Conservation (phyloP, 2,113 vertebrate genomes). For the Sylvietta virens region DNA sequence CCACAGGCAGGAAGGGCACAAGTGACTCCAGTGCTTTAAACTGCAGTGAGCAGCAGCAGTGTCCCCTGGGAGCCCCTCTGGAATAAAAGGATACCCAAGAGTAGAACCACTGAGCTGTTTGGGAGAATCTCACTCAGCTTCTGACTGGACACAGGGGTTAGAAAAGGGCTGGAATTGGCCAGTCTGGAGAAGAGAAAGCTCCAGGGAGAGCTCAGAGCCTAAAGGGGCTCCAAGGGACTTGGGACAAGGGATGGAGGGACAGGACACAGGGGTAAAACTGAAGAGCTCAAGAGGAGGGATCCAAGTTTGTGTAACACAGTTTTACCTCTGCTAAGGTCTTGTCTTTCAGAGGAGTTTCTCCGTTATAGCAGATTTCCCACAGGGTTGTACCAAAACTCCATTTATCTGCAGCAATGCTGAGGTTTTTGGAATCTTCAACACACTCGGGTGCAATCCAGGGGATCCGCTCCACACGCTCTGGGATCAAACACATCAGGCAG, state of each 20-base stretch:
- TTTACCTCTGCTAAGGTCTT: slow-evolving; percentile 93
- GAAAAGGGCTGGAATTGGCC: background rate
- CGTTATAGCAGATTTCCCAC: slow-evolving; percentile 98
- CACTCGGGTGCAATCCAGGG: slow-evolving; percentile 98
- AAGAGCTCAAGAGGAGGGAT: background rate
- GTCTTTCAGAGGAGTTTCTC: slow-evolving; percentile 93
- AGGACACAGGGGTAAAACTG: background rate
- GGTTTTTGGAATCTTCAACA: slow-evolving; percentile 79
- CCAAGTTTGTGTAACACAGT: background rate
- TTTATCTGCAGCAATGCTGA: slow-evolving; percentile 91
- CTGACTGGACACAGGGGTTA: background rate
- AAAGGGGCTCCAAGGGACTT: background rate
- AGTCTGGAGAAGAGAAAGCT: background rate
- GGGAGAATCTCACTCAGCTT: background rate
- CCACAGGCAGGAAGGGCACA: background rate
- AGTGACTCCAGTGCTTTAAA: background rate
- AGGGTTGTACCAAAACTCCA: slow-evolving; percentile 98
- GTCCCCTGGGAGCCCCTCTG: background rate
- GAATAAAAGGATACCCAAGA: no score
- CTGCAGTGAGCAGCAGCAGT: background rate
- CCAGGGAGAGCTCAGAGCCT: background rate
- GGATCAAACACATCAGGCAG: background rate
- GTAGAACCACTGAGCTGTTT: no score
- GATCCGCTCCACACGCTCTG: slow-evolving; percentile 91
- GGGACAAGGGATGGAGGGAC: background rate